Evolutionary conservation across 1,140 invertebrate genomes (phyloP).

Genomic region (Cotesia vestalis): DNA sequence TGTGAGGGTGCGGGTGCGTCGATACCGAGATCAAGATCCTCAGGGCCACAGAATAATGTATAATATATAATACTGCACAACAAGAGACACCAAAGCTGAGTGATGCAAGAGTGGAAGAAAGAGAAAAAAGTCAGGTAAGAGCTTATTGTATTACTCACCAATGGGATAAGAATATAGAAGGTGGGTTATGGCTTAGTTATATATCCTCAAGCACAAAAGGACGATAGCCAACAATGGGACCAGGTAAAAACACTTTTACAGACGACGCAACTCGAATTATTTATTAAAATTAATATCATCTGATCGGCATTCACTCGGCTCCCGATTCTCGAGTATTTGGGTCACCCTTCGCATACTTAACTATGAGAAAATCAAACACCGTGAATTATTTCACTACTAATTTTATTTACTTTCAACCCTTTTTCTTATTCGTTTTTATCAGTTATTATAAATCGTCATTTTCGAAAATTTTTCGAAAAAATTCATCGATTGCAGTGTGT

Average conservation of each 20-base stretch:
- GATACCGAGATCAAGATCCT: too few relatives aligned
- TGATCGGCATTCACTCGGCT: background rate
- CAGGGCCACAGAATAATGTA: too few relatives aligned
- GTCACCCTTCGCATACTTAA: conserved; percentile 35
- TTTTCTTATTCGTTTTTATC: too few relatives aligned
- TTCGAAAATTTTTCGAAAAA: too few relatives aligned
- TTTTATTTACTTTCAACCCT: background rate
- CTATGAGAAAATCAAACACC: conserved; percentile 35
- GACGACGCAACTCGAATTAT: background rate
- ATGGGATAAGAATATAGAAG: background rate
- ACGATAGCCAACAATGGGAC: conserved; percentile 11
- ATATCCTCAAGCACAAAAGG: background rate
- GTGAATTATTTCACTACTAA: background rate
- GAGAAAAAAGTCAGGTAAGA: too few relatives aligned
- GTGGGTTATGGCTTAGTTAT: background rate
- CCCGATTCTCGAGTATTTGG: conserved; percentile 25
- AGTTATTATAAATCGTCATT: too few relatives aligned
- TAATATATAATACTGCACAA: too few relatives aligned
- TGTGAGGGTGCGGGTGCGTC: too few relatives aligned
- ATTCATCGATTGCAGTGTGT: too few relatives aligned
- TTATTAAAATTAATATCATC: background rate
- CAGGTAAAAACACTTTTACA: conserved; percentile 59
- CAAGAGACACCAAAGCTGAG: too few relatives aligned
- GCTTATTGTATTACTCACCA: background rate
- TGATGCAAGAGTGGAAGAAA: too few relatives aligned